Base-by-base conservation (phyloP, 1,140 invertebrate genomes). In the Bombus haemorrhoidalis region DNA sequence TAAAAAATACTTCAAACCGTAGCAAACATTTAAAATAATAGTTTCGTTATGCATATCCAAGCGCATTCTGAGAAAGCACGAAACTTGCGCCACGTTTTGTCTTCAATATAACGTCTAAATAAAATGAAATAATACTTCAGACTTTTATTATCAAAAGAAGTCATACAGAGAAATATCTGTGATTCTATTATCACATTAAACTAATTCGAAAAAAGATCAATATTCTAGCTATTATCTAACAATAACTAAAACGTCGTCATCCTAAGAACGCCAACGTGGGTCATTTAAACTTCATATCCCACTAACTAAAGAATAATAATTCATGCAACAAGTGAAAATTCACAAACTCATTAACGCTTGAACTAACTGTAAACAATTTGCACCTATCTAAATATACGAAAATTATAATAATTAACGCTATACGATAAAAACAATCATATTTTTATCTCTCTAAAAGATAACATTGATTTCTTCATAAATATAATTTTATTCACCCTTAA, bases 21-120 rank as follows among this genome's bases (percentile, higher is more conserved):
- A 80, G 34, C 39, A 34, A 28, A 15, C 41, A 37, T 57, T 80
- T 32, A n/a, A 71, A 53, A 71, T 53, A 37, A 81, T 34, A 71
- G 18, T 81, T n/a, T 34, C 64, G 53, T 80, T 80, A n/a, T 37
- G 53, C 13, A 18, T 13, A 9, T n/a, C 47, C 15, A 18, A 47
- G n/a, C 22, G 43, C 32, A n/a, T 53, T 13, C 15, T 6, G 10
- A 71, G 62, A 32, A 68, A 68, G 13, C 43, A 28, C n/a, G 18
- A 71, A 57, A 34, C 39, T 53, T 34, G 15, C 15, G 6, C 18
- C 1, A 1, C 4, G 13, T 64, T 32, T 41, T 32, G 13, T n/a
- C 64, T n/a, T 4, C 28, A 0, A 62, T 62, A 28, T 62, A 37
- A 37, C n/a, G 15, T 62, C 28, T 76, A 3, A 39, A 18, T 76